Evolutionary conservation across 2,888 invertebrate species (phyloP).

Genomic region (Drosophila fungiperda): DNA sequence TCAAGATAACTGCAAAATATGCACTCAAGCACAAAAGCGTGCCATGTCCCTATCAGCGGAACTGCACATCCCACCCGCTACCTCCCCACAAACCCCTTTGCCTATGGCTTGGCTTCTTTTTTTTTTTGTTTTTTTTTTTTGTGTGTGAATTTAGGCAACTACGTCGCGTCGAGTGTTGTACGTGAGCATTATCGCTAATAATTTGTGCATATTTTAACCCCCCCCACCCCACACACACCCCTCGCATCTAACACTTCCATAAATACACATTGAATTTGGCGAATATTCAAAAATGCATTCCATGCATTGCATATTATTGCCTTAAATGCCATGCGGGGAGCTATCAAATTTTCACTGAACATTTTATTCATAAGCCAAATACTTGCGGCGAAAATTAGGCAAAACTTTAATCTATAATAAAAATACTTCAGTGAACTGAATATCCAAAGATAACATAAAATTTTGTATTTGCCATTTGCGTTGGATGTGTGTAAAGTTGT

Average conservation of each 20-base stretch:
- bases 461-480: background rate
- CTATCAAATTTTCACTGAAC: constrained; percentile 11
- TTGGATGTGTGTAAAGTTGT: background rate
- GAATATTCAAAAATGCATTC: constrained; percentile 62
- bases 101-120: constrained; percentile 25
- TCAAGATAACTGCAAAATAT: constrained; percentile 77
- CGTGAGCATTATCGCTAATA: constrained; percentile 83
- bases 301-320: constrained; percentile 56
- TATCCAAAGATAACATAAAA: background rate
- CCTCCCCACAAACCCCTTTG: background rate
- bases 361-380: constrained; percentile 12
- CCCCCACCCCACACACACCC: background rate
- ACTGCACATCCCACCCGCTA: constrained; percentile 17
- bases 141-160: constrained; percentile 56
- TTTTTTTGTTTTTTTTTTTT: constrained; percentile 20
- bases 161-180: constrained; percentile 67
- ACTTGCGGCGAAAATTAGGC: constrained; percentile 18
- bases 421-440: background rate
- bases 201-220: constrained; percentile 77
- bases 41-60: constrained; percentile 71
- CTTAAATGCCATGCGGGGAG: constrained; percentile 25
- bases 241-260: background rate
- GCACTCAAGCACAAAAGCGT: constrained; percentile 80
- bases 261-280: constrained; percentile 47
- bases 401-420: constrained; percentile 8